Base-by-base conservation (phyloP, 2,113 vertebrate genomes). In the Petroica traversi region DNA sequence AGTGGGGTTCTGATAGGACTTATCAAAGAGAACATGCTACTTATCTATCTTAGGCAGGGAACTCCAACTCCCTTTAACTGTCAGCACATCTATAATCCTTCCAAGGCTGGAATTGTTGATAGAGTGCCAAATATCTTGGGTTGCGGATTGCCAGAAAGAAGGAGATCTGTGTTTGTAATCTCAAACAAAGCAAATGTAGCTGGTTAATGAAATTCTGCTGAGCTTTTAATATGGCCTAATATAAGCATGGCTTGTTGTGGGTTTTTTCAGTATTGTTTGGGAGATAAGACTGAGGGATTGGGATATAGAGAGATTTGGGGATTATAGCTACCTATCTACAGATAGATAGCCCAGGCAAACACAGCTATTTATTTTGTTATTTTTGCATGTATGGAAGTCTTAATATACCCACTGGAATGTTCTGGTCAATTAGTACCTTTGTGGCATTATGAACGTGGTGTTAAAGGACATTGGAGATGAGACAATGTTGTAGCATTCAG, bases 1-100 rank as follows among this genome's bases (percentile, higher is more conserved):
- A 94, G 51, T 36, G 49, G 89, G 80, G 78, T 92, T 96, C 90
- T 94, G 89, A 93, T 95, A 96, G 80, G 77, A 87, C 81, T 97
- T 97, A 97, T 89, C 85, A 93, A 92, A 78, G 61, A 74, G 19
- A 73, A n/a, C 77, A 74, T 43, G 75, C 68, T 93, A 83, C 82
- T 97, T 96, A 94, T 92, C 71, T 95, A 20, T 90, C 87, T 94
- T 77, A 40, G 34, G 85, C 93, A 93, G 68, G 85, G 94, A 80
- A 90, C 63, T 92, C 66, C 80, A 81, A 36, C 94, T 91, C 73
- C 4, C 8, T 93, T 93, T 93, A 93, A 94, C 94, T 95, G 77
- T 94, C 92, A 95, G 63, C 23, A 17, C 84, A 95, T 95, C 91
- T 95, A 19, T 96, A 91, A 94, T 95, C 93, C 76, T 84, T 89